phyloP scores from a whole-genome alignment of 2,888 invertebrate genomes.

The Pardosa pseudoannulata region DNA sequence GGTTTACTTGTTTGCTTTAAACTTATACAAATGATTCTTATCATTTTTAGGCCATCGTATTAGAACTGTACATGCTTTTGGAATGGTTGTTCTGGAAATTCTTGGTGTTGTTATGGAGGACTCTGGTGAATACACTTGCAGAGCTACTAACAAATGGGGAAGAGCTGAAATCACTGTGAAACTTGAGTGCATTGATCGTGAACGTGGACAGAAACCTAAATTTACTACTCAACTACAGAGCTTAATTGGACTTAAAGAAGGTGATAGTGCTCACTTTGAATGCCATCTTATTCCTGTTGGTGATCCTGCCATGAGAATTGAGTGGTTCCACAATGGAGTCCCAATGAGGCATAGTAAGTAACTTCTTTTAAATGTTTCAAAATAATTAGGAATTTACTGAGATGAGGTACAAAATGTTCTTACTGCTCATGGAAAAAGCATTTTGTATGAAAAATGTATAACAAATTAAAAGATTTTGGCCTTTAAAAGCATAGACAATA shows the following conservation, averaged over 20 bases:
- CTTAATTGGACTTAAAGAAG: constrained; percentile 90
- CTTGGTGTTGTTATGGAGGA: constrained; percentile 96
- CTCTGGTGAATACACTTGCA: constrained; percentile 91
- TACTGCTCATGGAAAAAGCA: no score
- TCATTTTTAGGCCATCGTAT: constrained; percentile 96
- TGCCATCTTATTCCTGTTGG: constrained; percentile 95
- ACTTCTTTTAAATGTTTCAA: not conserved
- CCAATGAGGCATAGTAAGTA: constrained; percentile 79
- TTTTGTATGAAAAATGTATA: not conserved
- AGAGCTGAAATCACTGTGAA: constrained; percentile 87
- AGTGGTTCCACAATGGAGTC: constrained; percentile 95
- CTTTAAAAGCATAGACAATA: no score
- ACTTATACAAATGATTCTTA: no score
- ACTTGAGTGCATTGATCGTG: constrained; percentile 89
- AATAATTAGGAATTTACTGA: not conserved
- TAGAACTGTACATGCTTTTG: constrained; percentile 98
- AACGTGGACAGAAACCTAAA: constrained; percentile 89
- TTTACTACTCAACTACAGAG: constrained; percentile 92
- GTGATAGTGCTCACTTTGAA: constrained; percentile 95
- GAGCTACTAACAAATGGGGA: constrained; percentile 92
- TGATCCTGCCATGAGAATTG: constrained; percentile 93
- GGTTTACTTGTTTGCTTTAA: no score
- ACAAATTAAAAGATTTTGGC: no score
- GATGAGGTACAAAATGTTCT: not conserved
- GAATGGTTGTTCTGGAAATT: constrained; percentile 97